Evolutionary conservation across 2,113 vertebrate species (phyloP), one percentile per base, ranked within the genome.

Genomic region (Aphyosemion australe): DNA sequence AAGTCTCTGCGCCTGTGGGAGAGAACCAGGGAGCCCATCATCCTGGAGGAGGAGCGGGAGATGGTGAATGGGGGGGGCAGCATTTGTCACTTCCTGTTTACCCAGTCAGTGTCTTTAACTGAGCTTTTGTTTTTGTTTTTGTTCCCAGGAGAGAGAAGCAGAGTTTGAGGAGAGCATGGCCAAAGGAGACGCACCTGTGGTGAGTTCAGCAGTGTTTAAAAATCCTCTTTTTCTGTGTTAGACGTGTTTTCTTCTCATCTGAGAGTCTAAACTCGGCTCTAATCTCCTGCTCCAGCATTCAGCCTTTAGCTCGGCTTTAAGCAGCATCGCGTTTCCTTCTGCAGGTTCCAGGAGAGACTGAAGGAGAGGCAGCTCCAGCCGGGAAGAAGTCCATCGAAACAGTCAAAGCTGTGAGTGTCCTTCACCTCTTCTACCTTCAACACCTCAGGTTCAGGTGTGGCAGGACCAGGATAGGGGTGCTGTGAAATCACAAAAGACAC

Each of bases 1-100:
- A 98, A 97, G 78, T 97, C 96, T 1, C 88, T 99, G 72, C 94
- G 97, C 4, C 94, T 99, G 41, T 99, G 97, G 97, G 96, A 98
- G 80, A 94, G 96, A 76, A 98, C 95, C 0, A 93, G 94, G 65
- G 97, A 99, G 65, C 96, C 94, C 1, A 95, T 99, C 57, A 92
- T 99, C 74, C 88, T 99, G 74, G 96, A 98, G 74, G 97, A 98
- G 83, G 97, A 99, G 63, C 92, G 92, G 41, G 97, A 98, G 85
- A 96, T 94, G 95, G 97, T 99, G 69, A 94, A 93, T n/a, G 5
- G 1, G 31, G 55, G 18, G 19, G 10, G 1, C 3, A 0, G 31
- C 0, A 3, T 2, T 3, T 15, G 4, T 37, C 2, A 18, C 31
- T 4, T 3, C 2, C 6, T 16, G 31, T 4, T 1, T 3, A 9